These are phyloP conservation scores for Lucilia cuprina DNA, from an alignment of 1,140 invertebrate genomes.

Conservation along the genomic window DNA sequence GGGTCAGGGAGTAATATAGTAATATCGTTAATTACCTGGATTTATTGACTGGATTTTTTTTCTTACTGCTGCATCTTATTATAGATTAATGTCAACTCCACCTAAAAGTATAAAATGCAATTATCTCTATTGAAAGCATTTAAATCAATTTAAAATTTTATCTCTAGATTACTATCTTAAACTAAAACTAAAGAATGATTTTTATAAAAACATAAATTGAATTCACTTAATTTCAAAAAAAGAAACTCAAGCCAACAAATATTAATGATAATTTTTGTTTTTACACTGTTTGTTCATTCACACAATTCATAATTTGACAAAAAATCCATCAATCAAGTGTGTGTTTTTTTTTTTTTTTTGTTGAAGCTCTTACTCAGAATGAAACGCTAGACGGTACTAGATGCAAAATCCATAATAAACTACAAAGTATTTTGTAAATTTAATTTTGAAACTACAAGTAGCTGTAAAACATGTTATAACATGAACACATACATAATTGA, in stretches of 20 bases:
- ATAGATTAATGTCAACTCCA: too few relatives aligned
- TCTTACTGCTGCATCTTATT: too few relatives aligned
- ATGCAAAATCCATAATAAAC: background rate
- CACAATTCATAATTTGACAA: conserved; percentile 2
- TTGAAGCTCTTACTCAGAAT: background rate
- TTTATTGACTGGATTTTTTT: too few relatives aligned
- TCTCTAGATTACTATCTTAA: too few relatives aligned
- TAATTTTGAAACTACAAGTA: background rate
- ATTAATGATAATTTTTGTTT: background rate
- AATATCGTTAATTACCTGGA: too few relatives aligned
- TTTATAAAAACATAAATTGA: background rate
- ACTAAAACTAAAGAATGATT: too few relatives aligned
- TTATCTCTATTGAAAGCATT: too few relatives aligned
- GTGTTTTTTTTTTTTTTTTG: too few relatives aligned
- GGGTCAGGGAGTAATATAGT: too few relatives aligned
- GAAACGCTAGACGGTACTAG: background rate
- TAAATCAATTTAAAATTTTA: too few relatives aligned
- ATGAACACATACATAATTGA: conserved; percentile 3
- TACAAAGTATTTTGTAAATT: background rate
- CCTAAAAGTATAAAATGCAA: too few relatives aligned
- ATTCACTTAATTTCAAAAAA: background rate
- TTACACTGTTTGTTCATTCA: background rate
- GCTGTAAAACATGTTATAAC: conserved; percentile 14
- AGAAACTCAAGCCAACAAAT: background rate
- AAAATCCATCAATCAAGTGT: background rate